Conservation (phyloP, 2,113 vertebrate genomes). For the Ginglymostoma cirratum region DNA sequence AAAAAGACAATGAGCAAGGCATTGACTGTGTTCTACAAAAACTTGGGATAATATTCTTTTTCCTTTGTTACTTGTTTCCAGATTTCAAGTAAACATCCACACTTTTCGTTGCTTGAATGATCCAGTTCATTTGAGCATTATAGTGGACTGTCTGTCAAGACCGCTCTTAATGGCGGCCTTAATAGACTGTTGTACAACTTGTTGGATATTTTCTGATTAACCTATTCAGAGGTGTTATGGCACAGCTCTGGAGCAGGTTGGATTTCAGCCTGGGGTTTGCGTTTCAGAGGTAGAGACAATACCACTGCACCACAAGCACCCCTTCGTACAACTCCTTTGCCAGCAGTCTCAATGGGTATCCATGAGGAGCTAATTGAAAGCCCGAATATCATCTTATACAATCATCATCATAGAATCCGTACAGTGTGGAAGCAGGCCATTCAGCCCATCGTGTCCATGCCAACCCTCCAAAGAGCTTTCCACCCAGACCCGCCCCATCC, state of each 20-base stretch:
- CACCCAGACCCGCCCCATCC: too few relatives aligned
- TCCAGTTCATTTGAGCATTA: neutral
- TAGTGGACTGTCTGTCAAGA: neutral
- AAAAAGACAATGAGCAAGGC: neutral
- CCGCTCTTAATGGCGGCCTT: neutral
- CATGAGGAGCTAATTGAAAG: neutral
- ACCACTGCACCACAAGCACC: too few relatives aligned
- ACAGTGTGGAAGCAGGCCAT: too few relatives aligned
- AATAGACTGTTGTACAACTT: neutral
- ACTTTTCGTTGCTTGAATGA: neutral
- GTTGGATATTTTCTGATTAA: too few relatives aligned
- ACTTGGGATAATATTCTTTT: neutral
- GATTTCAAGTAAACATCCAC: neutral
- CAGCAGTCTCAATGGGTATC: neutral
- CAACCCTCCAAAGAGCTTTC: too few relatives aligned
- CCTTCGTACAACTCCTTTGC: neutral
- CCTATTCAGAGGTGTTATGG: too few relatives aligned
- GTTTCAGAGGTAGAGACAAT: too few relatives aligned
- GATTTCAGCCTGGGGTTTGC: too few relatives aligned
- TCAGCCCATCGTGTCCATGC: too few relatives aligned
- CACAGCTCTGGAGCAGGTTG: too few relatives aligned
- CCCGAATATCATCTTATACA: neutral
- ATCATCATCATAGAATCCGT: too few relatives aligned
- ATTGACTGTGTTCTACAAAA: neutral
- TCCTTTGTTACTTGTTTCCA: neutral